Percentiles rank a stretch among this genome's conserved stretches.
Conservation (phyloP, 2,888 invertebrate genomes). For the Melipona bicolor region DNA sequence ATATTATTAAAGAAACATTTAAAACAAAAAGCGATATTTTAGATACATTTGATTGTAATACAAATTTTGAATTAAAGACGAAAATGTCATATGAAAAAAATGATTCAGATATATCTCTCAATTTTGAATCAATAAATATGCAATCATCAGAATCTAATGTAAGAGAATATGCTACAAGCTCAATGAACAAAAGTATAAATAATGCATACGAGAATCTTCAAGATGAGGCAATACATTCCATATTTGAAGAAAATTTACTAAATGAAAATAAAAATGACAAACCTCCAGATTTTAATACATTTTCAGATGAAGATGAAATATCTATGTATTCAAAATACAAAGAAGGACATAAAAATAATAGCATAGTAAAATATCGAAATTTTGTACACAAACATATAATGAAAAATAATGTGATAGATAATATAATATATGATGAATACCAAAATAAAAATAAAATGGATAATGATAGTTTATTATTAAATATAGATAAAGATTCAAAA, state of each 20-base stretch:
- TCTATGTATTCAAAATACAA: conserved; percentile 80
- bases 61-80: not conserved
- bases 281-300: conserved; percentile 30
- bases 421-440: not conserved
- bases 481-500: conserved; percentile 19
- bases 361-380: conserved; percentile 77
- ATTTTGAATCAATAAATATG: not conserved
- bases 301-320: conserved; percentile 55
- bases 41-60: conserved; percentile 29
- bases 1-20: not conserved
- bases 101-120: not conserved
- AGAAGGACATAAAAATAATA: conserved; percentile 72
- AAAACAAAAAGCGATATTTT: conserved; percentile 31
- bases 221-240: not conserved
- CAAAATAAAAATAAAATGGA: conserved; percentile 2
- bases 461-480: conserved; percentile 30
- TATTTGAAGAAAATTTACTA: not conserved
- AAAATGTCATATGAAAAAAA: conserved; percentile 22
- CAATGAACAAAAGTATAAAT: not conserved
- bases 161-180: conserved; percentile 13
- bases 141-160: not conserved
- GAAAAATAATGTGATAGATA: not conserved
- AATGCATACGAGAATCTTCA: not conserved
- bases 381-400: conserved; percentile 17
- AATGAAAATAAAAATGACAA: not conserved